Percentiles rank a stretch among this genome's conserved stretches.
Evolutionary conservation across 2,113 vertebrate species (phyloP).

Genomic region (Mus pahari): DNA sequence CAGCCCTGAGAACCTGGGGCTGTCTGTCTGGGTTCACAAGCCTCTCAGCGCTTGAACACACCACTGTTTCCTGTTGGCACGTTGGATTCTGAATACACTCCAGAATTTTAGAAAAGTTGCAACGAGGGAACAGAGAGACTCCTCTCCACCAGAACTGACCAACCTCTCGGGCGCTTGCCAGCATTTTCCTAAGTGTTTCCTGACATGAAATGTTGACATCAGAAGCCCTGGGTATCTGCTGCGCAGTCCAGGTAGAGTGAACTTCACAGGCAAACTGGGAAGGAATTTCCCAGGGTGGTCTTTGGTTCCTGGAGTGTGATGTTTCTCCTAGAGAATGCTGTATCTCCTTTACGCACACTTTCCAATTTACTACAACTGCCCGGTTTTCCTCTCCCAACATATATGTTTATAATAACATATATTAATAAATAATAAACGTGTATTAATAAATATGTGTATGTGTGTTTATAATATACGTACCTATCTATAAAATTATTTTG

Average conservation of each 20-base stretch:
- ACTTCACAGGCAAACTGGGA: slow-evolving; percentile 18
- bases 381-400: neutral
- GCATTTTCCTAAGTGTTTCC: slow-evolving; percentile 1
- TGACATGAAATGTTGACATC: slow-evolving; percentile 14
- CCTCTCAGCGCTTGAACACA: neutral
- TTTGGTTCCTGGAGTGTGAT: neutral
- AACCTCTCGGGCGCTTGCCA: neutral
- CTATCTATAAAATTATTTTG: slow-evolving; percentile 7
- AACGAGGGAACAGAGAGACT: neutral
- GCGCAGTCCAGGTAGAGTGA: neutral
- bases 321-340: neutral
- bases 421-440: neutral
- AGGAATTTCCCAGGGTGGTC: neutral
- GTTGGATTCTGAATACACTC: slow-evolving; percentile 35
- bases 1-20: neutral
- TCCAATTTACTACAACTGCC: slow-evolving; percentile 19
- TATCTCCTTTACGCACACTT: neutral
- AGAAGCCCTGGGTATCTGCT: neutral
- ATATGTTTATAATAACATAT: neutral
- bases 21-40: neutral
- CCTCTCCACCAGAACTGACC: neutral
- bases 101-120: slow-evolving; percentile 40
- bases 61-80: neutral
- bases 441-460: neutral
- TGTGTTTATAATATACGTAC: neutral